Evolutionary conservation across 2,888 invertebrate genomes (phyloP), one percentile per base, ranked within the genome.

Genomic region (Deilephila elpenor): DNA sequence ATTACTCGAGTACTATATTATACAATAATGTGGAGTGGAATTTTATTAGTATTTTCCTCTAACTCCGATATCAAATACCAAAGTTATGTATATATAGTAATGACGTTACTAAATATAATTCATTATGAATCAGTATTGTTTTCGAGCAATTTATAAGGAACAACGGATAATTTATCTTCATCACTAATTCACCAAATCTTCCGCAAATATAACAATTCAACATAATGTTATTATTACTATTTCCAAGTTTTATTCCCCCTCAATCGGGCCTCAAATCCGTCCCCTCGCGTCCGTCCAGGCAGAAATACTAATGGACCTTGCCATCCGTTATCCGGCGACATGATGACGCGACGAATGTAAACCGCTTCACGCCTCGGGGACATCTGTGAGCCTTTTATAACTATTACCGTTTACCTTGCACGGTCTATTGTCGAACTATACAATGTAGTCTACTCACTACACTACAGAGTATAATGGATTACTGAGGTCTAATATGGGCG

Each of bases 291-390:
- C 67, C 51, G 67, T 51, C 67, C 67, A 51, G 17, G 67, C 51
- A 67, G 44, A 67, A 67, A 51, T 67, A 67, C 67, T 67, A 67
- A 67, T 67, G 67, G 67, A 51, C 67, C 67, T 67, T 67, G 67
- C 67, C 44, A 67, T 67, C 67, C 17, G 67, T 67, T 67, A 67
- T 67, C 44, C 67, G 67, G 51, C 44, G 67, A 67, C 67, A 20
- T 67, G 67, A 67, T 67, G 67, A 67, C 67, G 44, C 67, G 67
- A 51, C 67, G 17, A 67, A 67, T 67, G 67, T 67, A 67, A 25
- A 67, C 67, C 44, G 44, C 14, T 51, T 56, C 56, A 56, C n/a
- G 3, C 51, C 25, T 51, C 25, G 17, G 44, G 44, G 44, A 67
- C 67, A 51, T 37, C 44, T 62, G 37, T 34, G 32, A 4, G 34